Conservation (phyloP, 35 echinoderm and acorn worm species). For the Apostichopus japonicus region DNA sequence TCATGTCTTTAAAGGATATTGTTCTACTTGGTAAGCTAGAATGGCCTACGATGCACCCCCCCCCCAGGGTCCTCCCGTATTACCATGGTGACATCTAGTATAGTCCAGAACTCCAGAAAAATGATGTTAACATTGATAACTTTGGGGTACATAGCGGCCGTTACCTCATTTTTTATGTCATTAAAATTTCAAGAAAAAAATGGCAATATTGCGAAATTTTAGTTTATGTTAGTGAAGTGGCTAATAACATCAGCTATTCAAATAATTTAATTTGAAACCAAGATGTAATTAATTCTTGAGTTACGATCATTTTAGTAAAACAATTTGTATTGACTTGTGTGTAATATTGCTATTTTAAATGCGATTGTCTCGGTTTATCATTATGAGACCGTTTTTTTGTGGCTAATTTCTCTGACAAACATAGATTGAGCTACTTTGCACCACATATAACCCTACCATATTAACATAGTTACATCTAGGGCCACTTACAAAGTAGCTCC, state of each 20-base stretch:
- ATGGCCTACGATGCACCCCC: background rate
- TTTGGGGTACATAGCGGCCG: background rate
- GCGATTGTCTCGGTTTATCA: background rate
- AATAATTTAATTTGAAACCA: background rate
- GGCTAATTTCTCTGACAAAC: no score
- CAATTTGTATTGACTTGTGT: background rate
- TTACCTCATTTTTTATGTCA: background rate
- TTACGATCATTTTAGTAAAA: background rate
- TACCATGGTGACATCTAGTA: background rate
- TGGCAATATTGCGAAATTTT: background rate
- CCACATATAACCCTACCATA: no score
- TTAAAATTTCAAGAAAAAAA: background rate
- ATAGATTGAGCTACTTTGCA: no score
- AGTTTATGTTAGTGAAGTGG: background rate
- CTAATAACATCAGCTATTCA: background rate
- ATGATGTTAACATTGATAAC: background rate
- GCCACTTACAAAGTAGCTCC: no score
- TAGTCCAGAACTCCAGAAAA: background rate
- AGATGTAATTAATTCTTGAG: background rate
- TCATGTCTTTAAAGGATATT: no score
- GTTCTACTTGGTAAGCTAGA: background rate
- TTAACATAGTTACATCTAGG: no score
- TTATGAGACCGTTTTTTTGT: background rate
- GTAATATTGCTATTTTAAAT: slow-evolving; percentile 1
- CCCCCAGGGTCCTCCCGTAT: background rate